Evolutionary conservation across 2,113 vertebrate species (phyloP), one percentile per base, ranked within the genome.

Genomic region (Clarias macrocephalus): DNA sequence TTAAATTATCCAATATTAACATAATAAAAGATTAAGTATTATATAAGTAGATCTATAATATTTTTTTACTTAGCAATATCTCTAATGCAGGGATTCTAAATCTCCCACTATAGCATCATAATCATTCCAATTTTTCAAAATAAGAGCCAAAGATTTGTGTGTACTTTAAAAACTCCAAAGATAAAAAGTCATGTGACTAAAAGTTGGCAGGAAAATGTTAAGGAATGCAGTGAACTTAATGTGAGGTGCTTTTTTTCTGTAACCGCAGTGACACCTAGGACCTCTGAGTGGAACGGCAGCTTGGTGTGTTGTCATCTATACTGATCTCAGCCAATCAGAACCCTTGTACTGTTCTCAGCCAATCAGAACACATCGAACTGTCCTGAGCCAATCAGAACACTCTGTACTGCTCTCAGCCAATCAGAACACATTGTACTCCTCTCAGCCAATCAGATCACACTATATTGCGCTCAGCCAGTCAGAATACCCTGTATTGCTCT

Each of bases 221-320:
- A 33, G 8, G 6, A 56, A 56, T 56, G 1, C 28, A 30, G 18
- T 18, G 16, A 28, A 79, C 13, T 30, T n/a, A 6, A 77, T 11
- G 33, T 21, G 7, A 30, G n/a, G 16, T 25, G 79, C 8, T 79
- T 18, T 12, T 66, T 83, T 28, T 83, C 62, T 68, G 10, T 23
- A 56, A 30, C 65, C 48, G 56, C 63, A 83, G 82, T 28, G 65
- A 52, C 82, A 83, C 82, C 82, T 21, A 56, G 65, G 48, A 56
- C 65, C 48, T 30, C 52, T 23, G 15, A 19, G 42, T n/a, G 62
- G 12, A n/a, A 82, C 60, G 16, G 42, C 81, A 86, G 91, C 91
- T 95, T 90, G 21, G 72, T 15, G 11, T 75, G 37, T 52, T 21
- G 12, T 25, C 21, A 11, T 1, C 13, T 52, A 48, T 18, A n/a